A percentile compares a stretch with the other conserved stretches of the same genome.
Evolutionary conservation across 2,113 vertebrate genomes (phyloP).

Genomic region (Coptodon rendalli): DNA sequence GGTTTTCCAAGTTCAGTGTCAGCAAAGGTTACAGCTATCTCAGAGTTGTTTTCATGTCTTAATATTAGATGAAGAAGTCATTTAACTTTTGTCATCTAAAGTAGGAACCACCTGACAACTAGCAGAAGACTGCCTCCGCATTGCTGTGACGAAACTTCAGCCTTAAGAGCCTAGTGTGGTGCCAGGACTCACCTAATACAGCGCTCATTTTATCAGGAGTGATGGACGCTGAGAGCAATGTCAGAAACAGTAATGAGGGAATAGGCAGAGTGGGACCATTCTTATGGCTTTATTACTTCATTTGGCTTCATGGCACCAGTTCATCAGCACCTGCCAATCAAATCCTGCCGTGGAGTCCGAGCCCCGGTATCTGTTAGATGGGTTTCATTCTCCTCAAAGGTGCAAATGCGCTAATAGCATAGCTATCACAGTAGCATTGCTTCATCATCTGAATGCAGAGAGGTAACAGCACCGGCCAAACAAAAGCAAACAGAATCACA

Average conservation of each 20-base stretch:
- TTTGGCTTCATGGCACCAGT: slow-evolving; percentile 5
- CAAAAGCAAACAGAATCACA: not conserved
- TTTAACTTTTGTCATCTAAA: not conserved
- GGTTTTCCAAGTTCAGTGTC: not conserved
- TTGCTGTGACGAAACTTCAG: not conserved
- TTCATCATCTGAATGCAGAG: not conserved
- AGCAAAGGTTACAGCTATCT: not conserved
- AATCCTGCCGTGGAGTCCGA: not conserved
- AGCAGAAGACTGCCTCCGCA: not conserved
- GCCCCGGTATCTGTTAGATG: not conserved
- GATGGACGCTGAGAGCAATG: not conserved
- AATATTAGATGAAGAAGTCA: not conserved
- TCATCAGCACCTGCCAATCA: slow-evolving; percentile 50
- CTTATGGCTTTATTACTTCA: slow-evolving; percentile 33
- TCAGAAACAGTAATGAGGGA: not conserved
- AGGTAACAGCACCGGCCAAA: not conserved
- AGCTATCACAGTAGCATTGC: not conserved
- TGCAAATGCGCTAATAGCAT: not conserved
- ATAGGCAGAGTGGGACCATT: not conserved
- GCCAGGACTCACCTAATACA: not conserved
- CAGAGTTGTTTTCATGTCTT: not conserved
- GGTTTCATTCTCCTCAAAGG: not conserved
- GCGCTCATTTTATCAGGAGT: not conserved
- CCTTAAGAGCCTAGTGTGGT: not conserved
- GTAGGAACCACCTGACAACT: rapidly evolving